Percentiles rank a stretch among this genome's conserved stretches.
These are phyloP conservation scores for Caenorhabditis afra DNA, from an alignment of 2,888 invertebrate genomes.

Conservation along the genomic window DNA sequence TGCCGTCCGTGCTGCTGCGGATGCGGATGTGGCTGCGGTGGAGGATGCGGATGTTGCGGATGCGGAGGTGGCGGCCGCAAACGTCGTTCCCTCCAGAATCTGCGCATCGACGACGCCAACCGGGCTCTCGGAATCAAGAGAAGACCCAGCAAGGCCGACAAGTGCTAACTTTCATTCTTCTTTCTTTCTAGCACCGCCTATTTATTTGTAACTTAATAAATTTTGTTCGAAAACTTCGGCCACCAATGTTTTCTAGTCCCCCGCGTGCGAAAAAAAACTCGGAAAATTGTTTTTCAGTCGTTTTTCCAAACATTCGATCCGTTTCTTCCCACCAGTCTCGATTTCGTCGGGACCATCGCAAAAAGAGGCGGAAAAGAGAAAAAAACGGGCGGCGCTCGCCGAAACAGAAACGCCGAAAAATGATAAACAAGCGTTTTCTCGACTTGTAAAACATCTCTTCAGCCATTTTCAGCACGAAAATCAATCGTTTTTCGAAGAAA, in stretches of 20 bases:
- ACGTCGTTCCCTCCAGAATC: slow-evolving; percentile 57
- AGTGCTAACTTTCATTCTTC: slow-evolving; percentile 1
- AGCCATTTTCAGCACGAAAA: no score
- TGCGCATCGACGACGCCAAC: slow-evolving; percentile 53
- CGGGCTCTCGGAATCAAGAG: slow-evolving; percentile 34
- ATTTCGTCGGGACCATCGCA: no score
- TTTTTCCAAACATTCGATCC: background rate
- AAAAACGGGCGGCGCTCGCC: slow-evolving; percentile 7
- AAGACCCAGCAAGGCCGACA: background rate
- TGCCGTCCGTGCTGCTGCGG: slow-evolving; percentile 50
- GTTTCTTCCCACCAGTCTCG: no score
- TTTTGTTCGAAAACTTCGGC: background rate
- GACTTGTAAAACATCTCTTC: no score
- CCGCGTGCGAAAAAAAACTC: no score
- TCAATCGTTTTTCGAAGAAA: no score
- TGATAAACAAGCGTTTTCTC: slow-evolving; percentile 25
- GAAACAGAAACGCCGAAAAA: slow-evolving; percentile 11
- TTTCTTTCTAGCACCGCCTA: background rate
- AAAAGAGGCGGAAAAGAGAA: no score
- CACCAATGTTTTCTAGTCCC: no score
- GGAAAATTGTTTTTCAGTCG: background rate
- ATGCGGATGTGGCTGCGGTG: slow-evolving; percentile 1
- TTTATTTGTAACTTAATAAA: slow-evolving; percentile 22
- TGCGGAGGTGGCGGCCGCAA: slow-evolving; percentile 43
- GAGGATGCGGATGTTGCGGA: slow-evolving; percentile 33